Conservation (phyloP, 2,113 vertebrate genomes). For the Hypanus sabinus region DNA sequence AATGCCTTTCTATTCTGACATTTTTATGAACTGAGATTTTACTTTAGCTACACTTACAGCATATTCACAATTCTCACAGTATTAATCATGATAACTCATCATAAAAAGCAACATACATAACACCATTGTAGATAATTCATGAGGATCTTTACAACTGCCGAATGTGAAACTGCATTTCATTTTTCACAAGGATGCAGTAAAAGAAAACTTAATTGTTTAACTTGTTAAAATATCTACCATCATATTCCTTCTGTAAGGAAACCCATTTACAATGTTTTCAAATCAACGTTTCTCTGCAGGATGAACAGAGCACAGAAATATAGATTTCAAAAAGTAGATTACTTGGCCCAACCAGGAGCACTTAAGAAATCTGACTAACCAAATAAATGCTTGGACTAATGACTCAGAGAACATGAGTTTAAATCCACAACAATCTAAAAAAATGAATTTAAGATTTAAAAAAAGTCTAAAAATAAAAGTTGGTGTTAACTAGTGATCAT, state of each 20-base stretch:
- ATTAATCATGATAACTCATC: background rate
- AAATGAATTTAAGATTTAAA: background rate
- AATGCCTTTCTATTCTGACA: background rate
- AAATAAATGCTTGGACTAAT: background rate
- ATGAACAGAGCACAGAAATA: background rate
- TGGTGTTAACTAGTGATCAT: background rate
- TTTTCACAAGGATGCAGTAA: background rate
- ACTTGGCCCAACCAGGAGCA: background rate
- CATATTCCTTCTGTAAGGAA: background rate
- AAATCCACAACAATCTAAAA: background rate
- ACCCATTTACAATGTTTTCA: background rate
- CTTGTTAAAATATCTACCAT: background rate
- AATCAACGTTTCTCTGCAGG: background rate
- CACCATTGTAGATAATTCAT: background rate
- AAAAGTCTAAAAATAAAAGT: background rate
- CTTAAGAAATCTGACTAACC: background rate
- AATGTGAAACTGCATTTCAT: background rate
- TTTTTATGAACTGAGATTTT: background rate
- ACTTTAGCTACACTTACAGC: background rate
- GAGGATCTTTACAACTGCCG: background rate
- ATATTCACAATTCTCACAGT: background rate
- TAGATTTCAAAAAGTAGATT: background rate
- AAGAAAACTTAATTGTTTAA: background rate
- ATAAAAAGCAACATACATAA: background rate
- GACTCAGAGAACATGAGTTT: background rate